Evolutionary conservation across 2,888 invertebrate species (phyloP).

Genomic region (Lypha dubia): DNA sequence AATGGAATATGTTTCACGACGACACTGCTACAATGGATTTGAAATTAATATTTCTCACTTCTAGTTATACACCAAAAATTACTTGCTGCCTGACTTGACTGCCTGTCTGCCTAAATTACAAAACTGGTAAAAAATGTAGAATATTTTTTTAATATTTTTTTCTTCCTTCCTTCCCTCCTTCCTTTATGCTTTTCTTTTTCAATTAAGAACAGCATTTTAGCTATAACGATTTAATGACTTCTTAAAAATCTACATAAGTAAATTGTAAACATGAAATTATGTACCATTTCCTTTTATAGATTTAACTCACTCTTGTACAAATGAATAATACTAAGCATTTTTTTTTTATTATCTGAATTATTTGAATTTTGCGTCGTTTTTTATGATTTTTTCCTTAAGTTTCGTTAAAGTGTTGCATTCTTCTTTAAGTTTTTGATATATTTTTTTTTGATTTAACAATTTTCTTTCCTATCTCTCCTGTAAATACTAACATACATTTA

Average conservation of each 20-base stretch:
- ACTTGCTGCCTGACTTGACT: background rate
- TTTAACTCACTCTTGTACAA: constrained; percentile 8
- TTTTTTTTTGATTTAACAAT: constrained; percentile 4
- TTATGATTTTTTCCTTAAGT: background rate
- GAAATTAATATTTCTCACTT: no score
- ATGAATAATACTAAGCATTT: background rate
- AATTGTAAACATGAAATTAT: no score
- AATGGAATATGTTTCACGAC: no score
- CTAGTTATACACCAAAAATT: background rate
- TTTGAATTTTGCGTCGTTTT: background rate
- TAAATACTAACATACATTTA: constrained; percentile 59
- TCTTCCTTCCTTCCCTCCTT: background rate
- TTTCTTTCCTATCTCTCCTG: constrained; percentile 1
- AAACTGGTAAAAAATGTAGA: constrained; percentile 53
- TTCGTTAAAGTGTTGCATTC: constrained; percentile 54
- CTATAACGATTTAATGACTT: no score
- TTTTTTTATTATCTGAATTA: background rate
- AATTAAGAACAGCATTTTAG: background rate
- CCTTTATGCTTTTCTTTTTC: background rate
- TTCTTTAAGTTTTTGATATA: background rate
- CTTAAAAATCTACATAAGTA: no score
- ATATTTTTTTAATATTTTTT: background rate
- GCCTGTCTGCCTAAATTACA: background rate
- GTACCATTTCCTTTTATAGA: background rate
- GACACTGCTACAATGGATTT: no score